These are phyloP conservation scores for Eulithis prunata DNA, from an alignment of 2,888 invertebrate species.

Conservation along the genomic window DNA sequence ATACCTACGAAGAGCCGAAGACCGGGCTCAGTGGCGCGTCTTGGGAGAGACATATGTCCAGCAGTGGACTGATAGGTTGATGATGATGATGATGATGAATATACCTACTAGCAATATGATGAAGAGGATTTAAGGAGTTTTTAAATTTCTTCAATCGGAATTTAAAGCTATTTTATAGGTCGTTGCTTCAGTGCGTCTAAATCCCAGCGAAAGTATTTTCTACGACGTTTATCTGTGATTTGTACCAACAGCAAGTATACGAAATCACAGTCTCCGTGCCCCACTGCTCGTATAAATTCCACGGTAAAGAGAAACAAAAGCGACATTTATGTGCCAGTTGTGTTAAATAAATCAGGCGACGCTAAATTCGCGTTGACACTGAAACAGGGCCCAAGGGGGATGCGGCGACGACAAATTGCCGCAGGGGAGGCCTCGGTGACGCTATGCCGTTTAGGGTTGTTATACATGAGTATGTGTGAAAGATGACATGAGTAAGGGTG, in stretches of 20 bases:
- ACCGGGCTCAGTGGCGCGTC: too few species aligned
- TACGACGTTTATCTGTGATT: too few species aligned
- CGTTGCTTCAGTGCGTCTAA: too few species aligned
- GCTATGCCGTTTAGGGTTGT: constrained; percentile 29
- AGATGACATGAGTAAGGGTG: background rate
- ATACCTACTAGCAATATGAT: too few species aligned
- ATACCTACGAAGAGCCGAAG: too few species aligned
- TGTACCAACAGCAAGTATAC: background rate
- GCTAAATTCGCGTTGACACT: constrained; percentile 27
- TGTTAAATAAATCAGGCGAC: constrained; percentile 75
- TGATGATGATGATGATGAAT: too few species aligned
- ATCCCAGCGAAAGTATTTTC: too few species aligned
- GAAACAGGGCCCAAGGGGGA: constrained; percentile 31
- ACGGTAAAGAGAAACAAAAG: constrained; percentile 78
- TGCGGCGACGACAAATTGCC: constrained; percentile 32
- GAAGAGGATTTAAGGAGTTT: too few species aligned
- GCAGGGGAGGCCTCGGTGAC: constrained; percentile 19
- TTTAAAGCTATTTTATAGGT: too few species aligned
- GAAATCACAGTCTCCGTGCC: constrained; percentile 39
- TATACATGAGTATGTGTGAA: constrained; percentile 14
- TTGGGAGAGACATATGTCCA: too few species aligned
- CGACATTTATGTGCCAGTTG: constrained; percentile 81
- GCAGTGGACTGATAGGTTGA: too few species aligned
- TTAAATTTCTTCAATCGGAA: too few species aligned
- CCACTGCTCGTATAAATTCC: constrained; percentile 58